Conservation (phyloP, 2,888 invertebrate species). For the Dysmachus trigonus region DNA sequence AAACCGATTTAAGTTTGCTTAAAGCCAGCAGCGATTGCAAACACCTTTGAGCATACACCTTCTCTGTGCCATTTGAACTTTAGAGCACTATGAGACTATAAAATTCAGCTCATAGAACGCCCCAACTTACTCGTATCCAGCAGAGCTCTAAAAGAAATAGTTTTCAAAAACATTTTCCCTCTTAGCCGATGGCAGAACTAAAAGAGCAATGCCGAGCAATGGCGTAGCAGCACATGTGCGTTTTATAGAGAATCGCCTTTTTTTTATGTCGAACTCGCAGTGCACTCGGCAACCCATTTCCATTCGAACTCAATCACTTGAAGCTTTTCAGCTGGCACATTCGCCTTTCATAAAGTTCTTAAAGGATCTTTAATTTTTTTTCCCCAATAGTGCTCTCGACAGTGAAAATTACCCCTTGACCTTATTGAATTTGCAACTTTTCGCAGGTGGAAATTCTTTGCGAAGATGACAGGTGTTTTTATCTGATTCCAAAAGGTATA, state of each 20-base stretch:
- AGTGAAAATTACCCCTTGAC: neutral
- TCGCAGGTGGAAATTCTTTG: neutral
- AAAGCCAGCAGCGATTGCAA: neutral
- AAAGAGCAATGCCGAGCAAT: neutral
- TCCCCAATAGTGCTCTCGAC: neutral
- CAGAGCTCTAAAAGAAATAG: neutral
- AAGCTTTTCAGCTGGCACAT: neutral
- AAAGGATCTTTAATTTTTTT: neutral
- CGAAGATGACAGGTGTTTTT: neutral
- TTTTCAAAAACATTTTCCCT: neutral
- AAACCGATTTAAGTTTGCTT: neutral
- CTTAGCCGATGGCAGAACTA: neutral
- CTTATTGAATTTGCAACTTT: neutral
- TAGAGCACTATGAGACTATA: neutral
- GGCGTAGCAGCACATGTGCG: neutral
- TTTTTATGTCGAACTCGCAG: neutral
- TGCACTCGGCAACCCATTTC: neutral
- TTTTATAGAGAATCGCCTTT: neutral
- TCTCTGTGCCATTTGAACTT: neutral
- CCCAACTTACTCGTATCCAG: neutral
- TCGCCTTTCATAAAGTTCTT: neutral
- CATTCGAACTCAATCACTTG: neutral
- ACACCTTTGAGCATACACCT: neutral
- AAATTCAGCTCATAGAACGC: neutral
- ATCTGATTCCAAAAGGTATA: neutral